These are phyloP conservation scores for Blennius ocellaris DNA, from an alignment of 2,113 vertebrate species.

Conservation along the genomic window DNA sequence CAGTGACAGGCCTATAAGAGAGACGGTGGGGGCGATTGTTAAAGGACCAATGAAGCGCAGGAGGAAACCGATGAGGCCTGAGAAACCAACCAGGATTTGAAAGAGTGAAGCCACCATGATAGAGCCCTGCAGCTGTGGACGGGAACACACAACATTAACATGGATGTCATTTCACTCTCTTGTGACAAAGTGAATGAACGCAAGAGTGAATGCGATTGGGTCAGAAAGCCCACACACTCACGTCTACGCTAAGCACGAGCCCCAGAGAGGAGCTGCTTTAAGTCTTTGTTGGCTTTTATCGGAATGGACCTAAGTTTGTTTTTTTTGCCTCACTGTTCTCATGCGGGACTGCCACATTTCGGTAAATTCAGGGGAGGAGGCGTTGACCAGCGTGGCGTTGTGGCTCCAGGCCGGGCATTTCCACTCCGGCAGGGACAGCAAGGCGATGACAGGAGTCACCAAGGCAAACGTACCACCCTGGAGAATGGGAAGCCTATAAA, in stretches of 20 bases:
- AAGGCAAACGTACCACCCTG: constrained; percentile 93
- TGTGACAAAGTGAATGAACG: not conserved
- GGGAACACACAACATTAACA: not conserved
- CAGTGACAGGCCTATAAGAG: constrained; percentile 91
- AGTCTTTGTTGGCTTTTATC: not conserved
- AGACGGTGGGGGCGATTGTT: constrained; percentile 94
- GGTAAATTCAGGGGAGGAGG: constrained; percentile 87
- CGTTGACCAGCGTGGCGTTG: constrained; percentile 88
- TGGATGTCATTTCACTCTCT: not conserved
- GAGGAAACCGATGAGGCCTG: constrained; percentile 92
- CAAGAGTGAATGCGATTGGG: not conserved
- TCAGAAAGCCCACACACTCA: not conserved
- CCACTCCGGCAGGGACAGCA: constrained; percentile 90
- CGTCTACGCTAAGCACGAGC: constrained; percentile 17
- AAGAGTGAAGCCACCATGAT: constrained; percentile 93
- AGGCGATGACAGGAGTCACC: constrained; percentile 88
- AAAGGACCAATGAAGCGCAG: constrained; percentile 94
- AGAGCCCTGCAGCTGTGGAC: constrained; percentile 90
- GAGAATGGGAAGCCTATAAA: constrained; percentile 90
- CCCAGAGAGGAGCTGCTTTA: not conserved
- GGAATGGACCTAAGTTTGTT: not conserved
- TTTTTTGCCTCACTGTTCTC: constrained; percentile 83
- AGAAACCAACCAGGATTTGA: constrained; percentile 93
- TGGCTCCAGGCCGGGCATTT: constrained; percentile 92
- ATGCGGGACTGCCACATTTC: constrained; percentile 93